phyloP scores from a whole-genome alignment of 2,888 invertebrate species.

The Drosophila quinaria region DNA sequence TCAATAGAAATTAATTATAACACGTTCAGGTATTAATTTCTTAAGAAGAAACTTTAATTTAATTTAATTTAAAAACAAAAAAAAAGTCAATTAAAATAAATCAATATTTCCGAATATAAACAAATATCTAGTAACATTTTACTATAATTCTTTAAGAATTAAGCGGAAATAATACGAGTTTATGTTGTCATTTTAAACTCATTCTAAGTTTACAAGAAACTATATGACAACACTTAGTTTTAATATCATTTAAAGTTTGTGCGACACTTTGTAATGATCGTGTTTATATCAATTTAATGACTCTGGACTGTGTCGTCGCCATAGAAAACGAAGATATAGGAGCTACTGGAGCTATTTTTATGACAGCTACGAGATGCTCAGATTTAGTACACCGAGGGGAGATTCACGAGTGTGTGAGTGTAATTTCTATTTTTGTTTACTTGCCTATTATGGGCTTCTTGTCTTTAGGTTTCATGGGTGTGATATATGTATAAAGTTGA shows the following conservation, averaged over 20 bases:
- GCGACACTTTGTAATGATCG: slow-evolving; percentile 34
- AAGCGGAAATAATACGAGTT: not conserved
- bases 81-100: not conserved
- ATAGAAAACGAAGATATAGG: slow-evolving; percentile 30
- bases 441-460: slow-evolving; percentile 18
- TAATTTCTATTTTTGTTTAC: slow-evolving; percentile 19
- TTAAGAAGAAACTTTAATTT: too few relatives aligned
- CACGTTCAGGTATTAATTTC: not conserved
- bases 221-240: slow-evolving; percentile 25
- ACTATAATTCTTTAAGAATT: not conserved
- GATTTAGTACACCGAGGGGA: slow-evolving; percentile 1
- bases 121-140: not conserved
- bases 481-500: slow-evolving; percentile 2
- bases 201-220: not conserved
- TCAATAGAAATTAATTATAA: not conserved
- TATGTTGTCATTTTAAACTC: not conserved
- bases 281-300: slow-evolving; percentile 54
- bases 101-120: not conserved
- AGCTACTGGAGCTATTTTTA: slow-evolving; percentile 51
- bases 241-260: not conserved
- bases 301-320: slow-evolving; percentile 43
- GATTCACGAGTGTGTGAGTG: not conserved
- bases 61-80: too few relatives aligned
- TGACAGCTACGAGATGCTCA: slow-evolving; percentile 10
- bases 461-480: not conserved